Base-by-base conservation (phyloP, 1,140 invertebrate species). In the Homarus americanus region DNA sequence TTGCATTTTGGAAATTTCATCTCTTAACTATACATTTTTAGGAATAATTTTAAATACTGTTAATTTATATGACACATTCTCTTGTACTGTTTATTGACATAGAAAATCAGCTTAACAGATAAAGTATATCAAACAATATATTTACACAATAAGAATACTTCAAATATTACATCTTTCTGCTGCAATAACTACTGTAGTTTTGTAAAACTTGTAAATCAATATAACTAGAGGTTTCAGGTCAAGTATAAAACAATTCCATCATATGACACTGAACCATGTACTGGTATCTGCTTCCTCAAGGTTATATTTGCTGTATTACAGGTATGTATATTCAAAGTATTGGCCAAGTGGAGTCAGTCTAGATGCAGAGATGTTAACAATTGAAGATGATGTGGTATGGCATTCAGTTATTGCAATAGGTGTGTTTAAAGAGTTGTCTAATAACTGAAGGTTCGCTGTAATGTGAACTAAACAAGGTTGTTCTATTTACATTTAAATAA, bases 71-170 rank as follows among this genome's bases (percentile, higher is more conserved):
- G 36, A 79, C 40, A 41, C 24, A 38, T 49, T 79, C 40, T 79
- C 76, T 79, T 79, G 76, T 79, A 79, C 76, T 79, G 76, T 79
- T 79, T 79, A 79, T 79, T 79, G 76, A 79, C 76, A 79, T 79
- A 49, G 76, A 79, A 79, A 79, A 79, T 79, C 76, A 79, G 34
- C 36, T 44, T 79, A 79, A 79, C 76, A 79, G 76, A 79, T 79
- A 49, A 28, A 44, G 76, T 49, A 28, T 79, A 79, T 79, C 76
- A 79, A 79, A 79, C 40, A 79, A 79, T 49, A 44, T 79, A 79
- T 79, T 15, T 79, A 79, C 76, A 79, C 40, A 79, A 79, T 41
- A 38, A 38, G 76, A 79, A 79, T 79, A 79, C 40, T 79, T 41
- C 76, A 79, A 79, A 79, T 79, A 79, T 38, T 44, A 44, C 40